A percentile compares a stretch with the other conserved stretches of the same genome.
phyloP scores from a whole-genome alignment of 2,113 vertebrate genomes.

The Buteo buteo region DNA sequence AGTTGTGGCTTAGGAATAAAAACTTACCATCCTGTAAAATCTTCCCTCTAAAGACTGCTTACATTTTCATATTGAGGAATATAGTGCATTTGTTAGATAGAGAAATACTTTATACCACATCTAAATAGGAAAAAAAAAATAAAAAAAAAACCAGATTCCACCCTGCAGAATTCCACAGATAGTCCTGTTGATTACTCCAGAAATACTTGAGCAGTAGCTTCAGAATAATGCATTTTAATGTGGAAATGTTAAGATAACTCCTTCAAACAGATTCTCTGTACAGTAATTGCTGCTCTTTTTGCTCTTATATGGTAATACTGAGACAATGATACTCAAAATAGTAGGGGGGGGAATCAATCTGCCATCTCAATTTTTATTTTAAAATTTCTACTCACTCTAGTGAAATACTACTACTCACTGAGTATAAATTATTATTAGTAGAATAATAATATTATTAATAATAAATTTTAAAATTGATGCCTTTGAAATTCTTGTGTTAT shows the following conservation, averaged over 20 bases:
- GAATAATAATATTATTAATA: background rate
- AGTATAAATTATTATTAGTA: background rate
- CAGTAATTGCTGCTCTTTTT: background rate
- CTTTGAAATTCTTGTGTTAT: background rate
- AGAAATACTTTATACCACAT: background rate
- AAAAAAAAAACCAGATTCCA: background rate
- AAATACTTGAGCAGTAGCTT: background rate
- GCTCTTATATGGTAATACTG: constrained; percentile 23
- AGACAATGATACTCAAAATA: background rate
- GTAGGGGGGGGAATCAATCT: background rate
- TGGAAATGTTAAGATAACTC: background rate
- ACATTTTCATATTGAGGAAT: background rate
- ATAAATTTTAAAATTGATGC: background rate
- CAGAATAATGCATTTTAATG: constrained; percentile 2
- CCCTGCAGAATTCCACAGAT: background rate
- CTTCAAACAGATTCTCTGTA: background rate
- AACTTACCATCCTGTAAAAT: background rate
- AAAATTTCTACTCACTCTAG: background rate
- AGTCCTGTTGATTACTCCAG: background rate
- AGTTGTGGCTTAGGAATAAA: background rate
- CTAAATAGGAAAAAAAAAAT: background rate
- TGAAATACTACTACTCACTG: background rate
- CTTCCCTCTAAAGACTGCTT: background rate
- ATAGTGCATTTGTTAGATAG: background rate
- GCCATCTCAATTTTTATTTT: background rate